phyloP scores from a whole-genome alignment of 2,888 invertebrate species.

The Sturmia bella region DNA sequence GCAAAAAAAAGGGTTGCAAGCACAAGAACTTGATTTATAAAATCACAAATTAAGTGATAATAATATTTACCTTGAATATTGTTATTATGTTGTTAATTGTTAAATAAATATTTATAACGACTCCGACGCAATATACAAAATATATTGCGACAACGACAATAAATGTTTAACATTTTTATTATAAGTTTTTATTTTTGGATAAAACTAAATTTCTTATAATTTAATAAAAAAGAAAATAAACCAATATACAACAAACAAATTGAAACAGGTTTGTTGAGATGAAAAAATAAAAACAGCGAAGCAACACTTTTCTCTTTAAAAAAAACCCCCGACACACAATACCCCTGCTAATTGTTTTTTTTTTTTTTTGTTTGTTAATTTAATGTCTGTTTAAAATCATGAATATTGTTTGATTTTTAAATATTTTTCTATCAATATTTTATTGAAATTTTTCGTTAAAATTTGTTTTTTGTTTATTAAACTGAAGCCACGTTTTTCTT shows the following conservation, averaged over 20 bases:
- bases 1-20: too few species aligned
- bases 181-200: not conserved
- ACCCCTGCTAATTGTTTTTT: too few species aligned
- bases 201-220: slow-evolving; percentile 8
- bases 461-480: not conserved
- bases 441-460: not conserved
- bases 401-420: not conserved
- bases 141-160: slow-evolving; percentile 37
- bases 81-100: slow-evolving; percentile 35
- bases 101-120: slow-evolving; percentile 72
- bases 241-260: not conserved
- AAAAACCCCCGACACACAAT: too few species aligned
- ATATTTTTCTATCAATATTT: slow-evolving; percentile 15
- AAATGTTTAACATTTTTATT: slow-evolving; percentile 52
- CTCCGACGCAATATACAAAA: slow-evolving; percentile 72
- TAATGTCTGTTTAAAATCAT: too few species aligned
- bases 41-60: slow-evolving; percentile 6
- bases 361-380: too few species aligned
- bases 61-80: slow-evolving; percentile 37
- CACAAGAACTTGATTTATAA: not conserved
- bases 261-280: not conserved
- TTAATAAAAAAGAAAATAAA: slow-evolving; percentile 7
- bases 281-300: not conserved
- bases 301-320: not conserved
- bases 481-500: not conserved